Conservation (phyloP, 2,797 vertebrate species). For the Enteromius fasciolatus region DNA sequence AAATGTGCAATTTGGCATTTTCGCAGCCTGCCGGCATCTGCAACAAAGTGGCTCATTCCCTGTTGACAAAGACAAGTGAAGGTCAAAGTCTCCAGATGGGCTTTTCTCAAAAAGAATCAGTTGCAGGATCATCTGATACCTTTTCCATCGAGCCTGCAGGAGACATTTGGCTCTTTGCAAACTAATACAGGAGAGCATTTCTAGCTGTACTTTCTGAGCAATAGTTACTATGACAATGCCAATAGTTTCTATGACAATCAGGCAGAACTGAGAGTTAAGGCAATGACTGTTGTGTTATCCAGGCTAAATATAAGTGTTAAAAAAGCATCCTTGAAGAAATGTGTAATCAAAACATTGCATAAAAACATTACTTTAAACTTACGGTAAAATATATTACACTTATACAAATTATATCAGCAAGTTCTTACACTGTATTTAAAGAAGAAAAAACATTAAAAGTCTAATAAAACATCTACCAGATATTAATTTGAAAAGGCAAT, state of each 20-base stretch:
- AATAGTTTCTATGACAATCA: constrained; percentile 44
- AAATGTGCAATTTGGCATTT: constrained; percentile 35
- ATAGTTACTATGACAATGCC: constrained; percentile 41
- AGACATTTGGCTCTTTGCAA: constrained; percentile 19
- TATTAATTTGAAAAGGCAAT: not conserved
- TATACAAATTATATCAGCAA: not conserved
- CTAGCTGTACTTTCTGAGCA: constrained; percentile 13
- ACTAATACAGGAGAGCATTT: constrained; percentile 12
- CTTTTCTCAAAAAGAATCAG: constrained; percentile 27
- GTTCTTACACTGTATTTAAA: not conserved
- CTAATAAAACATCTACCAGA: not conserved
- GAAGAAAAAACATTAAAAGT: not conserved
- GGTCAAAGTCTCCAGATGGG: constrained; percentile 50
- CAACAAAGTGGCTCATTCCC: constrained; percentile 20
- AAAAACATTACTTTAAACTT: not conserved
- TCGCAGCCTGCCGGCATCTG: constrained; percentile 18
- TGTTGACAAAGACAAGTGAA: constrained; percentile 51
- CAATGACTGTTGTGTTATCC: constrained; percentile 8
- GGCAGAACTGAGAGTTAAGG: constrained; percentile 3
- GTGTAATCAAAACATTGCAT: not conserved
- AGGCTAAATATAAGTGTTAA: constrained; percentile 11
- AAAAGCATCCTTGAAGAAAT: not conserved
- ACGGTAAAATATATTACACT: not conserved
- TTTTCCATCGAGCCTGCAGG: not conserved
- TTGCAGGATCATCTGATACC: constrained; percentile 19